Evolutionary conservation across 2,113 vertebrate species (phyloP).

Genomic region (Cinclus mexicanus): DNA sequence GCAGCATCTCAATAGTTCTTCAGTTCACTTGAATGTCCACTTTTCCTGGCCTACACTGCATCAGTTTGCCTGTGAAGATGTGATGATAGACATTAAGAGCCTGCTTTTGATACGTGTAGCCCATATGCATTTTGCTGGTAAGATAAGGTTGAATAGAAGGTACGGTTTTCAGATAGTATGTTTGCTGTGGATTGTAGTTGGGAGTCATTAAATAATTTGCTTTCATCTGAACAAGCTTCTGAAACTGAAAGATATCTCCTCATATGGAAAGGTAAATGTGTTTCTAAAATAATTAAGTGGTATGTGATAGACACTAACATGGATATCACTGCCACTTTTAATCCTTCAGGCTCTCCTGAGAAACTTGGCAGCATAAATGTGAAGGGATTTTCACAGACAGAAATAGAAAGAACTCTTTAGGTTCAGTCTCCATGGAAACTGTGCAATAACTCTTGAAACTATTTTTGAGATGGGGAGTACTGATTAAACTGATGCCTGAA

Average conservation of each 20-base stretch:
- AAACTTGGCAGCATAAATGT: conserved; percentile 46
- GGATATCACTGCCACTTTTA: conserved; percentile 14
- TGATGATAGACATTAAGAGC: not conserved
- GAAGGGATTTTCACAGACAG: conserved; percentile 43
- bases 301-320: conserved; percentile 24
- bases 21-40: not conserved
- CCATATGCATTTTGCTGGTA: not conserved
- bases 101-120: not conserved
- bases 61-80: not conserved
- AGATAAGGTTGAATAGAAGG: not conserved
- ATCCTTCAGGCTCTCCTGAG: conserved; percentile 22
- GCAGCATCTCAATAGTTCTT: not conserved
- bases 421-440: conserved; percentile 39
- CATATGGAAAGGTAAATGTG: not conserved
- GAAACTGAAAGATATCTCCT: not conserved
- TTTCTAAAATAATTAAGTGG: conserved; percentile 37
- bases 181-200: not conserved
- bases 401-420: conserved; percentile 29
- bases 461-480: not conserved
- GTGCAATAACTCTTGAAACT: conserved; percentile 20
- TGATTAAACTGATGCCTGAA: conserved; percentile 33
- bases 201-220: not conserved
- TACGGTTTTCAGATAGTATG: not conserved
- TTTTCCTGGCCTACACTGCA: not conserved
- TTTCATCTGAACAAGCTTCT: not conserved